phyloP scores from a whole-genome alignment of 1,140 invertebrate genomes.

The Aradophagus sp. region DNA sequence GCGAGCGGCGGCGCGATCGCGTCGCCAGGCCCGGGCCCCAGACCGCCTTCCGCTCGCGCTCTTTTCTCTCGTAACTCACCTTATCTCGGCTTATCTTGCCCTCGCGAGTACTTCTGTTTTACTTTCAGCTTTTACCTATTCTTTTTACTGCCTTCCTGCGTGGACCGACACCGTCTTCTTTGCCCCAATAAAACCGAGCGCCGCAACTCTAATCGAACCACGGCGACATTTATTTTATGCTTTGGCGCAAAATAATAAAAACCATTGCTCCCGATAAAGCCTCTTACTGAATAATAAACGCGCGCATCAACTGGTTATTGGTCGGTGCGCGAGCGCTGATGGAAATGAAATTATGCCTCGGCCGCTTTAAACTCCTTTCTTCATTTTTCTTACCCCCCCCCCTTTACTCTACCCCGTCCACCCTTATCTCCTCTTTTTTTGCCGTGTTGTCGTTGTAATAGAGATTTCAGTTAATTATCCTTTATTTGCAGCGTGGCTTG shows the following conservation, averaged over 20 bases:
- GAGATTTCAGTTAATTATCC: too few relatives aligned
- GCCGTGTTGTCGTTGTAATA: too few relatives aligned
- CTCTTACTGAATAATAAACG: conserved; percentile 15
- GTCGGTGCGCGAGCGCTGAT: too few relatives aligned
- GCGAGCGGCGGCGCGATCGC: too few relatives aligned
- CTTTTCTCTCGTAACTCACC: conserved; percentile 48
- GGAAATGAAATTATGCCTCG: too few relatives aligned
- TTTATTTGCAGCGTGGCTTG: too few relatives aligned
- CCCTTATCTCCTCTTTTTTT: too few relatives aligned
- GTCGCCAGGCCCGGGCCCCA: conserved; percentile 59
- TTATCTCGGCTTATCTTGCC: conserved; percentile 56
- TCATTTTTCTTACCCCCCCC: too few relatives aligned
- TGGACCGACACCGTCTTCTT: conserved; percentile 16
- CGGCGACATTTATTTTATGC: conserved; percentile 1
- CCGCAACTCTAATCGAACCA: conserved; percentile 20
- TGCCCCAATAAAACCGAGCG: conserved; percentile 5
- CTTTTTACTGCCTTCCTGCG: conserved; percentile 21
- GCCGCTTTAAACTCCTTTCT: too few relatives aligned
- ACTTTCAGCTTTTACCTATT: conserved; percentile 18
- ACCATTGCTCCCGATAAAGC: conserved; percentile 1
- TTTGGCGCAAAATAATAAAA: conserved; percentile 4
- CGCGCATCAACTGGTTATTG: conserved; percentile 9
- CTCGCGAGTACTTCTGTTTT: conserved; percentile 37
- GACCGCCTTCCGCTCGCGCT: conserved; percentile 48
- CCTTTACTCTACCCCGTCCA: too few relatives aligned